These are phyloP conservation scores for Actinostola sp. DNA, from an alignment of 92 coral and sea anemone genomes.

Conservation along the genomic window DNA sequence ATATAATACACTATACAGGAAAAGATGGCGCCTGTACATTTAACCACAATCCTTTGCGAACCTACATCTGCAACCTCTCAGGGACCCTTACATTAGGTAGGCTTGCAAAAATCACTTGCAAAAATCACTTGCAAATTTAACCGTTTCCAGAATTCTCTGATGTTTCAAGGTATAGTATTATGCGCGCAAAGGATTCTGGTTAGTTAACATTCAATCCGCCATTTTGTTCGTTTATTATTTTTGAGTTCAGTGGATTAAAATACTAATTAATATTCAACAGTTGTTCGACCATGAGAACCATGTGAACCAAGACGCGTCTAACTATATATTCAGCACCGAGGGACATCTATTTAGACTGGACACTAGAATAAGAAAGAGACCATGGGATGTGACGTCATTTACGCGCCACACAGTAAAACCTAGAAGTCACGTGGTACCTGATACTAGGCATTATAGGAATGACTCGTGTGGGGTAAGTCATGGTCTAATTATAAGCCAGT, in stretches of 20 bases:
- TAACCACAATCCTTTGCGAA: too few relatives aligned
- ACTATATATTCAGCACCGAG: slow-evolving; percentile 94
- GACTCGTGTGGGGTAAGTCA: slow-evolving; percentile 73
- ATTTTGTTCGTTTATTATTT: background rate
- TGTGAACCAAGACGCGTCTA: slow-evolving; percentile 92
- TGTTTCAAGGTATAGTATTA: too few relatives aligned
- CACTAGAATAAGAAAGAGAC: slow-evolving; percentile 62
- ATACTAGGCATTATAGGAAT: slow-evolving; percentile 54
- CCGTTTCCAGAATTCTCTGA: too few relatives aligned
- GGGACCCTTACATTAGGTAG: too few relatives aligned
- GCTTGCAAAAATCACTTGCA: too few relatives aligned
- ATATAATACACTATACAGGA: too few relatives aligned
- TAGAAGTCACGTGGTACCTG: slow-evolving; percentile 21
- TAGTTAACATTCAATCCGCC: too few relatives aligned
- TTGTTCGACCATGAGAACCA: slow-evolving; percentile 90
- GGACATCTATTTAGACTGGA: slow-evolving; percentile 91
- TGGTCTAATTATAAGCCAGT: too few relatives aligned
- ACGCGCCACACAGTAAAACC: slow-evolving; percentile 22
- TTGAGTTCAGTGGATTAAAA: background rate
- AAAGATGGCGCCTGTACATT: too few relatives aligned
- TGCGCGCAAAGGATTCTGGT: too few relatives aligned
- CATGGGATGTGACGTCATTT: slow-evolving; percentile 51
- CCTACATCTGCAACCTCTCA: too few relatives aligned
- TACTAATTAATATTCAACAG: slow-evolving; percentile 27
- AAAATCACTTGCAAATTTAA: too few relatives aligned